Conservation (phyloP, 2,888 invertebrate genomes). For the Steinernema scapterisci region DNA sequence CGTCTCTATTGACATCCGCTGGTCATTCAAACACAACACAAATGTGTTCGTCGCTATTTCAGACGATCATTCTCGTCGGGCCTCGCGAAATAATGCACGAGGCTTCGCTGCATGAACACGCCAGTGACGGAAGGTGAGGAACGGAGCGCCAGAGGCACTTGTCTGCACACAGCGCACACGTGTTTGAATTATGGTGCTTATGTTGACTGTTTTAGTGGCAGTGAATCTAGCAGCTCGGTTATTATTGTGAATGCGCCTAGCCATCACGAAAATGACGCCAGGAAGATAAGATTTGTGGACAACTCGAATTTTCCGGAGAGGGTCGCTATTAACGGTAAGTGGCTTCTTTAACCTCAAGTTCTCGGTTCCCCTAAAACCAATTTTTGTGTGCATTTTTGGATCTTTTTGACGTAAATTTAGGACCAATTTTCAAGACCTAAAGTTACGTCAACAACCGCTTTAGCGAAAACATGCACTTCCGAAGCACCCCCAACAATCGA, state of each 20-base stretch:
- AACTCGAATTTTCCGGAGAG: neutral
- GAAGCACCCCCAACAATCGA: neutral
- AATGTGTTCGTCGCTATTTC: neutral
- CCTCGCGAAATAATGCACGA: conserved; percentile 13
- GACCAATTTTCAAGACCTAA: too few species aligned
- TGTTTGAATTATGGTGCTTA: neutral
- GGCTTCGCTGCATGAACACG: neutral
- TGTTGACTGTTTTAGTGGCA: conserved; percentile 1
- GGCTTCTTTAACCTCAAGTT: too few species aligned
- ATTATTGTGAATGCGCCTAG: neutral
- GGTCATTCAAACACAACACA: neutral
- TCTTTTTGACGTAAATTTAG: too few species aligned
- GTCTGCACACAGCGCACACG: neutral
- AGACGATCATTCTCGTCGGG: conserved; percentile 9
- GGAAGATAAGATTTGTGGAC: conserved; percentile 14
- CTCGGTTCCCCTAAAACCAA: too few species aligned
- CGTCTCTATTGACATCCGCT: neutral
- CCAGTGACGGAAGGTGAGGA: conserved; percentile 12
- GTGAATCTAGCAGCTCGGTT: neutral
- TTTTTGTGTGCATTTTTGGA: neutral
- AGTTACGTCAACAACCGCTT: too few species aligned
- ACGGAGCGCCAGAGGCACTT: too few species aligned
- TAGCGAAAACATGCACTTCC: neutral
- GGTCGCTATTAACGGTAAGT: conserved; percentile 1
- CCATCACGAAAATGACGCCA: neutral